These are phyloP conservation scores for Lasioglossum zephyrum DNA, from an alignment of 2,888 invertebrate genomes.

Conservation along the genomic window DNA sequence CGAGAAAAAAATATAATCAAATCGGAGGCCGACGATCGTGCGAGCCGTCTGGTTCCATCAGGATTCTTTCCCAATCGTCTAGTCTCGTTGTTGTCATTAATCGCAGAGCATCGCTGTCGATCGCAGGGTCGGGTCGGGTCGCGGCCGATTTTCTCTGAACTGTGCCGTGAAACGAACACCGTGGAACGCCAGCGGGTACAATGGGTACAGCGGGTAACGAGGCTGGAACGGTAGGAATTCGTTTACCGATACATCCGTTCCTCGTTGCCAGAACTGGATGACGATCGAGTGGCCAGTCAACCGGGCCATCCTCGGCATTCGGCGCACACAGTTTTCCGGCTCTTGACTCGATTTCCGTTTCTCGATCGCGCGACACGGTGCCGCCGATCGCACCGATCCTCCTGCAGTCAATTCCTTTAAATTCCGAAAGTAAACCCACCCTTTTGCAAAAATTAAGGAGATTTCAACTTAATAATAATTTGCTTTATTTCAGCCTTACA, in stretches of 20 bases:
- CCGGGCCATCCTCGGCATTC: constrained; percentile 31
- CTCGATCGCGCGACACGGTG: neutral
- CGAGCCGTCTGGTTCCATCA: neutral
- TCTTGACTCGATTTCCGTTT: neutral
- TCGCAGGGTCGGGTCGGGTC: neutral
- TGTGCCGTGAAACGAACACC: constrained; percentile 46
- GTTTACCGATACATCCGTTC: constrained; percentile 54
- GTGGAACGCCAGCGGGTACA: neutral
- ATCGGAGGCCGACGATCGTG: neutral
- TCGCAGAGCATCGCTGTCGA: constrained; percentile 18
- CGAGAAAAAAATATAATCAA: no score
- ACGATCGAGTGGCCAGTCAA: constrained; percentile 44
- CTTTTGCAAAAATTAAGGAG: neutral
- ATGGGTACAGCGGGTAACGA: neutral
- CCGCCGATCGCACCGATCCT: neutral
- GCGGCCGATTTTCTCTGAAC: constrained; percentile 13
- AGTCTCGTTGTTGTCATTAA: constrained; percentile 33
- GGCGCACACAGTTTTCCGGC: constrained; percentile 15
- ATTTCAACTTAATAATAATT: no score
- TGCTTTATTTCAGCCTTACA: no score
- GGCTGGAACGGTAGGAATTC: constrained; percentile 48
- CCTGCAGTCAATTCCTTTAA: no score
- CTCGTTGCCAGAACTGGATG: constrained; percentile 36
- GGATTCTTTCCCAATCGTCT: constrained; percentile 7
- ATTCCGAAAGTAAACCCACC: neutral